These are phyloP conservation scores for Ceraclea dissimilis DNA, from an alignment of 2,888 invertebrate species.

Conservation along the genomic window DNA sequence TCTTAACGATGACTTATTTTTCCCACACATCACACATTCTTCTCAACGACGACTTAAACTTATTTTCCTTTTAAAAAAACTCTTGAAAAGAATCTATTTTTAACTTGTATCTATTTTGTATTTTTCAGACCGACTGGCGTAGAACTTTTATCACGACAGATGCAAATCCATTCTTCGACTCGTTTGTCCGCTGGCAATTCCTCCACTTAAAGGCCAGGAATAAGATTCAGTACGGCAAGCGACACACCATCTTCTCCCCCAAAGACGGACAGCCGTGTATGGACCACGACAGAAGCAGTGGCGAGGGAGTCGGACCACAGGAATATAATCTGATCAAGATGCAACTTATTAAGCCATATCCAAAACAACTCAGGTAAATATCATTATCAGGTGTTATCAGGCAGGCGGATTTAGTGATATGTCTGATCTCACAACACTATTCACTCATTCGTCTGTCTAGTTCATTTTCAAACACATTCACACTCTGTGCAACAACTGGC, in stretches of 20 bases:
- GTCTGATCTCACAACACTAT: neutral
- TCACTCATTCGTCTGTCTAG: no score
- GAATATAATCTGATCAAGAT: conserved; percentile 97
- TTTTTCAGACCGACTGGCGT: conserved; percentile 86
- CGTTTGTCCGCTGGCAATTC: conserved; percentile 97
- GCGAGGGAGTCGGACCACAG: conserved; percentile 97
- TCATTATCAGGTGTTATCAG: neutral
- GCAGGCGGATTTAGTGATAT: neutral
- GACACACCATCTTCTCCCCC: conserved; percentile 94
- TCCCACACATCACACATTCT: no score
- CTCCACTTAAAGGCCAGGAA: conserved; percentile 73
- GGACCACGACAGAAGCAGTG: conserved; percentile 95
- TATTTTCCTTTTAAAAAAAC: neutral
- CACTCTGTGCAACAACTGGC: neutral
- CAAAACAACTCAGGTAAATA: conserved; percentile 58
- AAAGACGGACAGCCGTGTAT: conserved; percentile 98
- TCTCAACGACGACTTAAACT: neutral
- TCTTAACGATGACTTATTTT: no score
- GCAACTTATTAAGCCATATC: conserved; percentile 68
- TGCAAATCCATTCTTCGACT: conserved; percentile 94
- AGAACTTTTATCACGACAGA: conserved; percentile 98
- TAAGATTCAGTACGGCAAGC: conserved; percentile 93
- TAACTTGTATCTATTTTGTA: neutral
- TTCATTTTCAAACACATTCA: neutral
- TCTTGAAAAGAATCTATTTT: neutral